A percentile compares a stretch with the other conserved stretches of the same genome.
Evolutionary conservation across 2,797 vertebrate species (phyloP).

Genomic region (Limosa lapponica): DNA sequence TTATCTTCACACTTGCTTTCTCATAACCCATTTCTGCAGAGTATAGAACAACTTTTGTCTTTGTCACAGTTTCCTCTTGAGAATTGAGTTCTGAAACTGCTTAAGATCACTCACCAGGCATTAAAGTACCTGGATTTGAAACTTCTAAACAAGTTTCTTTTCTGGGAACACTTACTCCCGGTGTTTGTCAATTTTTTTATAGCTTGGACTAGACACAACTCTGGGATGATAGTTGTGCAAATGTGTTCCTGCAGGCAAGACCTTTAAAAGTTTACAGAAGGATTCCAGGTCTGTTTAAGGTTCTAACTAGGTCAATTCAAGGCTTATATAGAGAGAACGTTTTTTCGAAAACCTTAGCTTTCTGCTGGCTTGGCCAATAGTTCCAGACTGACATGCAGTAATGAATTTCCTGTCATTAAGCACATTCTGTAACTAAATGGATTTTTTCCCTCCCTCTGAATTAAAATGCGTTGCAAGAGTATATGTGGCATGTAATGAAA

Average conservation of each 20-base stretch:
- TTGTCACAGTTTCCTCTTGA: background rate
- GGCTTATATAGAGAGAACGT: background rate
- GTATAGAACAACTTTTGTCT: background rate
- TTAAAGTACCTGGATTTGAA: conserved; percentile 27
- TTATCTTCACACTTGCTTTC: background rate
- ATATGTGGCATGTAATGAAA: background rate
- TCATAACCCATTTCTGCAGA: background rate
- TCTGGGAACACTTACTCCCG: background rate
- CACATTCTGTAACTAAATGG: background rate
- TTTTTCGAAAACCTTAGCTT: background rate
- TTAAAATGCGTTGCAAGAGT: background rate
- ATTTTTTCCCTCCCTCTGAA: background rate
- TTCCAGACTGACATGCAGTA: background rate
- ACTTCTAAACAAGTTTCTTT: conserved; percentile 34
- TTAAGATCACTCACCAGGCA: background rate
- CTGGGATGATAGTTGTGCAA: background rate
- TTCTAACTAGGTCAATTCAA: conserved; percentile 22
- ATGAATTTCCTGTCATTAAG: background rate
- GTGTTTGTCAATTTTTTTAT: conserved; percentile 32
- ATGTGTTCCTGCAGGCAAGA: background rate
- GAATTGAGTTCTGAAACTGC: background rate
- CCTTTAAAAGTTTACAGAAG: conserved; percentile 57
- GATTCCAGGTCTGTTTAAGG: conserved; percentile 27
- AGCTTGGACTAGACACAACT: background rate
- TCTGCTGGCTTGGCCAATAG: background rate